Percentiles rank a stretch among this genome's conserved stretches.
These are phyloP conservation scores for Lithophane leautieri DNA, from an alignment of 2,888 invertebrate genomes.

Conservation along the genomic window DNA sequence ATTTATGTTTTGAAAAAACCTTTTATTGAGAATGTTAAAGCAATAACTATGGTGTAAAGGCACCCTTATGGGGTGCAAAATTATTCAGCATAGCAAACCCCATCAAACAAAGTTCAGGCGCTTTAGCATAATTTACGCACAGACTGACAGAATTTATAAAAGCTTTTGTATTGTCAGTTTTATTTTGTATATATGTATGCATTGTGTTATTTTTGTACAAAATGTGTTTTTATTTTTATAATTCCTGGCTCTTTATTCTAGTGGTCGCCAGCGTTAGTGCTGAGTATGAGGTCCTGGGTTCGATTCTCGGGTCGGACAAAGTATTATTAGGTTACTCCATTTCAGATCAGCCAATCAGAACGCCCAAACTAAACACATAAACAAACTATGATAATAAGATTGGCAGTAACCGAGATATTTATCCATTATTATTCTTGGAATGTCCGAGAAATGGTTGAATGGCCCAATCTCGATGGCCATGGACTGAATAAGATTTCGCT, in stretches of 20 bases:
- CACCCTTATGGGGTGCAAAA: slow-evolving; percentile 33
- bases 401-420: not conserved
- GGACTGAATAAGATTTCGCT: slow-evolving; percentile 30
- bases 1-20: not conserved
- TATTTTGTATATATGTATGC: slow-evolving; percentile 23
- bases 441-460: slow-evolving; percentile 35
- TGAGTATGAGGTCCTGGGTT: not conserved
- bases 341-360: slow-evolving; percentile 26
- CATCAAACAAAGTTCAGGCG: slow-evolving; percentile 53
- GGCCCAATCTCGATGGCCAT: slow-evolving; percentile 15
- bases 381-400: slow-evolving; percentile 25
- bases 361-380: not conserved
- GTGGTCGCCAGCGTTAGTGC: not conserved
- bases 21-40: no score
- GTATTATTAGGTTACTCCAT: no score
- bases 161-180: slow-evolving; percentile 48
- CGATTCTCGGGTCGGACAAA: no score
- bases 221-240: not conserved
- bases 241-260: not conserved
- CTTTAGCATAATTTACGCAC: slow-evolving; percentile 59
- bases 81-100: slow-evolving; percentile 50
- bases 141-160: slow-evolving; percentile 45
- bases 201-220: not conserved
- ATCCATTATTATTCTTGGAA: slow-evolving; percentile 37
- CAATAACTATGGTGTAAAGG: slow-evolving; percentile 9